A percentile compares a stretch with the other conserved stretches of the same genome.
Conservation (phyloP, 2,797 vertebrate genomes). For the Falco cherrug region DNA sequence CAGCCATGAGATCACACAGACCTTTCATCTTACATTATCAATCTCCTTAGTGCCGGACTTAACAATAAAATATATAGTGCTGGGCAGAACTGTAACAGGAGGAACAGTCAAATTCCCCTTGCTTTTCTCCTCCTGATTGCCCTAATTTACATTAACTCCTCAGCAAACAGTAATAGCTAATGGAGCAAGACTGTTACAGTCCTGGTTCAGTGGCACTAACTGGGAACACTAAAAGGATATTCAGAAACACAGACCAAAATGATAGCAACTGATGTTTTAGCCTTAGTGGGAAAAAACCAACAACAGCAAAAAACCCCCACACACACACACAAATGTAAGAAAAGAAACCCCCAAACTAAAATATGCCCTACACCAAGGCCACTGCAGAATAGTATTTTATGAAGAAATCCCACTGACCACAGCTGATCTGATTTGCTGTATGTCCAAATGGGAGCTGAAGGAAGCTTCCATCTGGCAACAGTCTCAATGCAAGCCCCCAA, state of each 20-base stretch:
- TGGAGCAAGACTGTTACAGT: slow-evolving; percentile 21
- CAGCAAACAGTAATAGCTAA: slow-evolving; percentile 45
- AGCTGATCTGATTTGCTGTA: neutral
- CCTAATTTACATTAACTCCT: slow-evolving; percentile 33
- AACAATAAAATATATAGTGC: slow-evolving; percentile 42
- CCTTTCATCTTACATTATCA: slow-evolving; percentile 55
- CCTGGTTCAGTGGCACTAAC: slow-evolving; percentile 11
- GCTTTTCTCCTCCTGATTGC: slow-evolving; percentile 33
- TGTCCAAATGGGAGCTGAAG: neutral
- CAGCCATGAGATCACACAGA: slow-evolving; percentile 55
- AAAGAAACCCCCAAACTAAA: neutral
- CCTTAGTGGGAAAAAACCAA: too few relatives aligned
- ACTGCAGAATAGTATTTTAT: neutral
- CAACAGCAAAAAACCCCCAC: too few relatives aligned
- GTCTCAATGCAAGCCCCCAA: neutral
- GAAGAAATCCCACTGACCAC: neutral
- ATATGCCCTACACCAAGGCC: neutral
- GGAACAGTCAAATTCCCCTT: slow-evolving; percentile 8
- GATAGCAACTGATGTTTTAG: neutral
- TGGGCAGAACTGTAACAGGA: slow-evolving; percentile 9
- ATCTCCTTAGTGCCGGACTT: slow-evolving; percentile 5
- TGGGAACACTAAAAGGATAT: neutral
- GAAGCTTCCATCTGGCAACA: neutral
- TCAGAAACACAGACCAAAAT: slow-evolving; percentile 17
- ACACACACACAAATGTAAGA: neutral